These are phyloP conservation scores for Unio pictorum DNA, from an alignment of 2,888 invertebrate genomes.

Conservation along the genomic window DNA sequence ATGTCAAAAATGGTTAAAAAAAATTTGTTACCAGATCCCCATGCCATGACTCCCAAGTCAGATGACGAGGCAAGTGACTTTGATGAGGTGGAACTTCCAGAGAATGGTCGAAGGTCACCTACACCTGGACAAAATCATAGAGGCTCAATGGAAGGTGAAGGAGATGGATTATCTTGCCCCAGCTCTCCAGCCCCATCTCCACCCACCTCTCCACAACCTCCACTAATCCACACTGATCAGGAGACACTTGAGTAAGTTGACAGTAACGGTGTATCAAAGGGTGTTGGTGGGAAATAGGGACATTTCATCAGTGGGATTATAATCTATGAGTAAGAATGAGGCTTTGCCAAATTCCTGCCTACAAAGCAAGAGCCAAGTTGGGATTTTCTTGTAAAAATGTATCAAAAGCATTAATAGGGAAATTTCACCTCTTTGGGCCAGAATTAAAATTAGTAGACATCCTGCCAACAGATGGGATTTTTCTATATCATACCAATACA, in stretches of 20 bases:
- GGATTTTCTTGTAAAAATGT: no score
- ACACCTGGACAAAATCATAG: conserved; percentile 10
- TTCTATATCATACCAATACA: no score
- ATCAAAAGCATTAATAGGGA: no score
- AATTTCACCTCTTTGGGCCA: no score
- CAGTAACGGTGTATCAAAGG: no score
- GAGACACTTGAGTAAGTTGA: background rate
- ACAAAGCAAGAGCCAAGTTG: no score
- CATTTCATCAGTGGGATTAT: no score
- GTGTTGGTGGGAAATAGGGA: no score
- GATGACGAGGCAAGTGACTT: conserved; percentile 55
- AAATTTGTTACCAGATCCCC: background rate
- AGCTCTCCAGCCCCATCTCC: conserved; percentile 1
- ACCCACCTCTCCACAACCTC: conserved; percentile 1
- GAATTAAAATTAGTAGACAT: no score
- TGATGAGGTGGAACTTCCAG: conserved; percentile 48
- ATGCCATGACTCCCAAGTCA: conserved; percentile 22
- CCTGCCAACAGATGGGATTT: no score
- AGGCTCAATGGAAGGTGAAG: background rate
- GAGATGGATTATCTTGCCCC: conserved; percentile 5
- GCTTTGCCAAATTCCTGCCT: no score
- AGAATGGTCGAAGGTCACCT: conserved; percentile 29
- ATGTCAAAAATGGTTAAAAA: background rate
- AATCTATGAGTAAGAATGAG: no score
- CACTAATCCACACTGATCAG: conserved; percentile 3